phyloP scores from a whole-genome alignment of 2,888 invertebrate species.

The Prosopocoilus inquinatus region DNA sequence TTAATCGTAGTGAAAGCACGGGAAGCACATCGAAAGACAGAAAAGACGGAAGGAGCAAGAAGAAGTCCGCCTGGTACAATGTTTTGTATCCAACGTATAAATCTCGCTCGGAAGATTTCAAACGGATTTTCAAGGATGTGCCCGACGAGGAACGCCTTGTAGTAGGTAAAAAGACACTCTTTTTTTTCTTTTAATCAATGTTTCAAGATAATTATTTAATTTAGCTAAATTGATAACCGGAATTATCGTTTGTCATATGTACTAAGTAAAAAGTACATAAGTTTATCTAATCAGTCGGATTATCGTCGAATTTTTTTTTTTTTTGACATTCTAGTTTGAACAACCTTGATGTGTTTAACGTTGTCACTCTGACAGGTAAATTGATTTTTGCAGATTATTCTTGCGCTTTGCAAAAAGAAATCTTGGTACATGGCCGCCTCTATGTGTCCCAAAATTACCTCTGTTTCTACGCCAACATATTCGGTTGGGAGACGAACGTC shows the following conservation, averaged over 20 bases:
- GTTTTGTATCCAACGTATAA: constrained; percentile 90
- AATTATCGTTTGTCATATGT: too few species aligned
- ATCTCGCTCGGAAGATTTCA: constrained; percentile 89
- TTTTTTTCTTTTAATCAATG: not conserved
- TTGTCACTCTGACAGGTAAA: not conserved
- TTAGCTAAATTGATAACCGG: not conserved
- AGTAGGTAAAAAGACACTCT: constrained; percentile 68
- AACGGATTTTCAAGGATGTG: constrained; percentile 85
- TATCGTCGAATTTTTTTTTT: too few species aligned
- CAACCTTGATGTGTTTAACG: too few species aligned
- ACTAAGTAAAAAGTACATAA: too few species aligned
- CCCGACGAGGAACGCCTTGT: constrained; percentile 89
- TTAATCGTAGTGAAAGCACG: constrained; percentile 35
- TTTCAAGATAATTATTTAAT: not conserved
- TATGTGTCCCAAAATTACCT: constrained; percentile 94
- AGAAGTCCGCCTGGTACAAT: constrained; percentile 85
- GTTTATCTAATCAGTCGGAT: too few species aligned
- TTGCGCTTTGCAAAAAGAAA: constrained; percentile 94
- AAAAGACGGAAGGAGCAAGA: constrained; percentile 56
- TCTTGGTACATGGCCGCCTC: constrained; percentile 91
- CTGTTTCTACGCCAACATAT: constrained; percentile 97
- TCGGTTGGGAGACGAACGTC: constrained; percentile 92
- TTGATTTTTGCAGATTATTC: constrained; percentile 78
- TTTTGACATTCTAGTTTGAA: too few species aligned
- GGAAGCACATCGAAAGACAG: constrained; percentile 40